These are phyloP conservation scores for Ophiodon elongatus DNA, from an alignment of 2,113 vertebrate genomes.

Conservation along the genomic window DNA sequence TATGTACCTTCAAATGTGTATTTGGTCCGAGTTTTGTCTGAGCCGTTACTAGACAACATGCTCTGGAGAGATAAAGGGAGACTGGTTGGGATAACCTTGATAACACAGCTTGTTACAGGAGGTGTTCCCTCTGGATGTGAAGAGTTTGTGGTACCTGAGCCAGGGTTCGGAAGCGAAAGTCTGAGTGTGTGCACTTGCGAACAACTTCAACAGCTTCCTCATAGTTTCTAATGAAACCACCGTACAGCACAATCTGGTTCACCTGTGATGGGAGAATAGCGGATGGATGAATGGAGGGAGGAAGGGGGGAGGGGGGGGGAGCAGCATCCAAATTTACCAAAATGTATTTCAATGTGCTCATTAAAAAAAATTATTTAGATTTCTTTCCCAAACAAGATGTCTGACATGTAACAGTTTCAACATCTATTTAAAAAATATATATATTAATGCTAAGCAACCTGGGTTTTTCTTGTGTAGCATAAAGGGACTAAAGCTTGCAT, in stretches of 20 bases:
- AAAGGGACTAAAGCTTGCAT: background rate
- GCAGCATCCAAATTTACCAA: background rate
- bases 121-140: background rate
- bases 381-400: background rate
- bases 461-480: no score
- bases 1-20: conserved; percentile 83
- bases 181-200: conserved; percentile 73
- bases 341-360: background rate
- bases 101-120: accelerated
- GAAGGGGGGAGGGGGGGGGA: background rate
- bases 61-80: conserved; percentile 64
- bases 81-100: background rate
- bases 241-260: conserved; percentile 82
- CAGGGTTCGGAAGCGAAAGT: conserved; percentile 80
- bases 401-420: background rate
- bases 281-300: no score
- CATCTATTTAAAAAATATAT: no score
- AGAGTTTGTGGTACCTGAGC: conserved; percentile 74
- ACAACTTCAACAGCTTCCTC: conserved; percentile 80
- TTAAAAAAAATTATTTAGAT: no score
- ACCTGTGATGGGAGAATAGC: conserved; percentile 66
- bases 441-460: no score
- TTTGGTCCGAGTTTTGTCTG: conserved; percentile 70
- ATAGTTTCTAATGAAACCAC: conserved; percentile 85
- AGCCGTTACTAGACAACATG: conserved; percentile 77